A percentile compares a stretch with the other conserved stretches of the same genome.
phyloP scores from a whole-genome alignment of 2,888 invertebrate species.

The Acanthopleura granulata region DNA sequence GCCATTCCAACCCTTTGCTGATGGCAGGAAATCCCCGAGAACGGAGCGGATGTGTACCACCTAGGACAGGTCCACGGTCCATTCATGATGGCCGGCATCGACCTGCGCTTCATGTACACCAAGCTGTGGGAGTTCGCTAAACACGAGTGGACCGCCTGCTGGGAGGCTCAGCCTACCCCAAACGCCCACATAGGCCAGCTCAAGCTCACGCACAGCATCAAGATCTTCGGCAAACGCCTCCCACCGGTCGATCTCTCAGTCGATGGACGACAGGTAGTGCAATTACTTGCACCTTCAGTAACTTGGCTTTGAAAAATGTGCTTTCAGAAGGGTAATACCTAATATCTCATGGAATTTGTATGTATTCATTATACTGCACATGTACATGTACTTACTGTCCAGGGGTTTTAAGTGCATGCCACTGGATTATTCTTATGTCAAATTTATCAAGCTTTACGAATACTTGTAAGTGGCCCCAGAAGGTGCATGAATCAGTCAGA shows the following conservation, averaged over 20 bases:
- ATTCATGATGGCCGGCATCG: slow-evolving; percentile 73
- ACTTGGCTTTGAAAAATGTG: too few relatives aligned
- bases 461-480: too few relatives aligned
- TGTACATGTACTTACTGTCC: too few relatives aligned
- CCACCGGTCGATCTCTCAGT: slow-evolving; percentile 76
- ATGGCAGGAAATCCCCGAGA: slow-evolving; percentile 87
- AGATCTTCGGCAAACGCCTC: slow-evolving; percentile 74
- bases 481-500: too few relatives aligned
- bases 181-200: slow-evolving; percentile 77
- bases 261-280: slow-evolving; percentile 76
- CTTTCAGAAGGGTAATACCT: too few relatives aligned
- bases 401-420: too few relatives aligned
- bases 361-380: too few relatives aligned
- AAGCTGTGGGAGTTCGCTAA: slow-evolving; percentile 70
- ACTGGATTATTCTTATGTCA: too few relatives aligned
- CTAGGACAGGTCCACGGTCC: slow-evolving; percentile 82
- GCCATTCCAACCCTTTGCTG: neutral
- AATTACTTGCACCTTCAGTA: too few relatives aligned
- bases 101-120: slow-evolving; percentile 61
- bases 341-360: too few relatives aligned
- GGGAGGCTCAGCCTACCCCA: slow-evolving; percentile 72
- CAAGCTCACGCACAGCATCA: slow-evolving; percentile 76
- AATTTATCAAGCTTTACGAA: too few relatives aligned
- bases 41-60: slow-evolving; percentile 88
- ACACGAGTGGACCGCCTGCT: slow-evolving; percentile 77